phyloP scores from a whole-genome alignment of 2,888 invertebrate genomes.

The Notodonta dromedarius region DNA sequence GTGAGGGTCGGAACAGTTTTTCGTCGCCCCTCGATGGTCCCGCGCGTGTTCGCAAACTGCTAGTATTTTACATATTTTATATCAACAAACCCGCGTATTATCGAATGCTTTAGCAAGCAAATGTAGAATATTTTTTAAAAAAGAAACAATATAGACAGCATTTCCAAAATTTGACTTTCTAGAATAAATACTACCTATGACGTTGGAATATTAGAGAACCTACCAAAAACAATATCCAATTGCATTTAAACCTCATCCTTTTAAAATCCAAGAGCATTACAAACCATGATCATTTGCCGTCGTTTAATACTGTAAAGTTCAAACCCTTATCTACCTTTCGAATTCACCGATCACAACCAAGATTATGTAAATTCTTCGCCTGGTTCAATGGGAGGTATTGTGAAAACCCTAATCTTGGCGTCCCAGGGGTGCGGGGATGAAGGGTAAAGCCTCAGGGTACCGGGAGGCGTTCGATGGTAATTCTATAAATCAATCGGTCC shows the following conservation, averaged over 20 bases:
- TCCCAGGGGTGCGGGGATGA: slow-evolving; percentile 37
- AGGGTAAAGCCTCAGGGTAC: slow-evolving; percentile 31
- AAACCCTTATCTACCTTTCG: slow-evolving; percentile 21
- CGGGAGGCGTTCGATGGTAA: slow-evolving; percentile 54
- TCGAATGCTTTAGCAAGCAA: neutral
- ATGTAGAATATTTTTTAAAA: neutral
- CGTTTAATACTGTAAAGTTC: slow-evolving; percentile 33
- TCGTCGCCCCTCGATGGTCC: neutral
- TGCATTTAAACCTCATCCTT: neutral
- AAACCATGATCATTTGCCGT: slow-evolving; percentile 37
- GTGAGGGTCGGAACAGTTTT: slow-evolving; percentile 6
- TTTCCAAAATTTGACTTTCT: neutral
- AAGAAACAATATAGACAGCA: too few relatives aligned
- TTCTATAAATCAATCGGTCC: slow-evolving; percentile 69
- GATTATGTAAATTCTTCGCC: slow-evolving; percentile 63
- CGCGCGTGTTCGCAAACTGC: neutral
- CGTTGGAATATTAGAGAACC: too few relatives aligned
- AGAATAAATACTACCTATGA: neutral
- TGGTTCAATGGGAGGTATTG: slow-evolving; percentile 59
- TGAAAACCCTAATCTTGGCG: slow-evolving; percentile 56
- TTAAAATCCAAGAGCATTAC: slow-evolving; percentile 16
- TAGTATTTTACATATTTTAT: slow-evolving; percentile 8
- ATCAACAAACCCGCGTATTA: slow-evolving; percentile 4
- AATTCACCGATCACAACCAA: slow-evolving; percentile 22
- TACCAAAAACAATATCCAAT: too few relatives aligned